These are phyloP conservation scores for Aphis craccivora DNA, from an alignment of 1,140 invertebrate species.

Conservation along the genomic window DNA sequence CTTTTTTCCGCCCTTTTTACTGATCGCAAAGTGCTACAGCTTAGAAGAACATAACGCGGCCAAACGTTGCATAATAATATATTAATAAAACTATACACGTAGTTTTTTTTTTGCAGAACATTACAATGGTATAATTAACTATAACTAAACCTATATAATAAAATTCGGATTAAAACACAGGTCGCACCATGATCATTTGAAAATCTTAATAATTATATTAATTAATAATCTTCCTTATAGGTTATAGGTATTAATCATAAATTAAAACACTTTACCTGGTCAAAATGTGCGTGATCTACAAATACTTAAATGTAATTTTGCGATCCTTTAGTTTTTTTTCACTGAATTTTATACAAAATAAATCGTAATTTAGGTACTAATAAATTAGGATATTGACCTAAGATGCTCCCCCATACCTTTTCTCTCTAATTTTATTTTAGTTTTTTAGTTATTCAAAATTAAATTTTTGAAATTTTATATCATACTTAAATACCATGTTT, in stretches of 20 bases:
- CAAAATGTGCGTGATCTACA: neutral
- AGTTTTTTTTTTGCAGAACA: neutral
- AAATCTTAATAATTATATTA: neutral
- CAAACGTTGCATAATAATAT: neutral
- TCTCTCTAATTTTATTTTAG: neutral
- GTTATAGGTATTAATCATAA: neutral
- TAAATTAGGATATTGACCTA: neutral
- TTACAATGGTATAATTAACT: neutral
- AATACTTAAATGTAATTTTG: neutral
- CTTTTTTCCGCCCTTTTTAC: neutral
- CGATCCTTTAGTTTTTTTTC: neutral
- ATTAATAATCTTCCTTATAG: no score
- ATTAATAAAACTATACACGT: neutral
- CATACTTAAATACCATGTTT: neutral
- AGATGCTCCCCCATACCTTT: rapidly evolving
- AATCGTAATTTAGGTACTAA: neutral
- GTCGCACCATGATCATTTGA: no score
- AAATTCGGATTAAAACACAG: neutral
- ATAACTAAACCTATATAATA: neutral
- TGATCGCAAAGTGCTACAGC: neutral
- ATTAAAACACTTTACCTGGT: neutral
- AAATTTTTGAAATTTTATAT: neutral
- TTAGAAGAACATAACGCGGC: neutral
- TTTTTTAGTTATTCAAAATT: neutral
- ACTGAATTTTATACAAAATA: neutral